These are phyloP conservation scores for Steatornis caripensis DNA, from an alignment of 2,113 vertebrate genomes.

Conservation along the genomic window DNA sequence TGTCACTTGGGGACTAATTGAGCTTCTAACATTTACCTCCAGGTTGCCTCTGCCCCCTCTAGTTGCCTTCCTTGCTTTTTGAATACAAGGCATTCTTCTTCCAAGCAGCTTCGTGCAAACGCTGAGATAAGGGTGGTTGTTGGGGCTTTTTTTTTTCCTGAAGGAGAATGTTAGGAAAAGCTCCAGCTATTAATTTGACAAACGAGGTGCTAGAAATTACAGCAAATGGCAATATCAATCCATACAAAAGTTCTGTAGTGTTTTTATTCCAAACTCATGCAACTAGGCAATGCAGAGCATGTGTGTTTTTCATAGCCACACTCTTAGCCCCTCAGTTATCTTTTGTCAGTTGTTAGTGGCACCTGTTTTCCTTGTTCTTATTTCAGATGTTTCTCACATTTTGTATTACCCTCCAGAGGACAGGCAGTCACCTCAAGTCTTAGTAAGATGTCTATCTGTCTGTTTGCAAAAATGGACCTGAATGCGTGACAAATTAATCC, in stretches of 20 bases:
- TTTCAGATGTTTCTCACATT: neutral
- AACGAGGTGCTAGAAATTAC: constrained; percentile 42
- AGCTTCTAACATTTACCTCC: neutral
- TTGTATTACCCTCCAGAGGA: neutral
- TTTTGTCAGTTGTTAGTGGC: neutral
- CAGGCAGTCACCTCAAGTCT: neutral
- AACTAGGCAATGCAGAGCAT: neutral
- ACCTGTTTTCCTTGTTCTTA: neutral
- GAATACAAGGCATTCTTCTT: neutral
- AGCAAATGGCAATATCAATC: constrained; percentile 27
- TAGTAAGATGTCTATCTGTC: neutral
- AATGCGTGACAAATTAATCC: neutral
- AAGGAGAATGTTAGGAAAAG: constrained; percentile 17
- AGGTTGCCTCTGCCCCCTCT: neutral
- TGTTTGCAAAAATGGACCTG: neutral
- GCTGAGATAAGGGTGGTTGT: neutral
- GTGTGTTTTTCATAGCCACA: neutral
- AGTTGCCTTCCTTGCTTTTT: neutral
- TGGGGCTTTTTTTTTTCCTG: neutral
- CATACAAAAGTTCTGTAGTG: neutral
- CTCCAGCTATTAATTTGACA: constrained; percentile 41
- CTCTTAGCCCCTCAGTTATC: neutral
- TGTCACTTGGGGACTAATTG: neutral
- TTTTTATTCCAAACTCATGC: neutral
- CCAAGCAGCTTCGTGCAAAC: neutral